These are phyloP conservation scores for Dasyprocta punctata DNA, from an alignment of 2,113 vertebrate genomes.

Conservation along the genomic window DNA sequence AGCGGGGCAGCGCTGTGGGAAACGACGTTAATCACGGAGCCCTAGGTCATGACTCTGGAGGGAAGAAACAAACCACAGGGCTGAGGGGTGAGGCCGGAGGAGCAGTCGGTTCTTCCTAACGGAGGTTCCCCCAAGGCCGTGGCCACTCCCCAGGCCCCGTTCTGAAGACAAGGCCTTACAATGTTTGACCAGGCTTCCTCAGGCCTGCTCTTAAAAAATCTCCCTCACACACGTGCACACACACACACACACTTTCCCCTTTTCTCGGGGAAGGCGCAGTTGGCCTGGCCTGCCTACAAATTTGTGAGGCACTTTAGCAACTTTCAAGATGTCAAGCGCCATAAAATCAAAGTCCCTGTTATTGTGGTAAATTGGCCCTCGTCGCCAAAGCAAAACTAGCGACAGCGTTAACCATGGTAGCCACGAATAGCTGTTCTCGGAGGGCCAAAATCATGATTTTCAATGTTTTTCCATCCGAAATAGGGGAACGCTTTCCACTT, in stretches of 20 bases:
- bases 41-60: not conserved
- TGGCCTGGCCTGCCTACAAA: not conserved
- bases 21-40: not conserved
- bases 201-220: not conserved
- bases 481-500: conserved; percentile 63
- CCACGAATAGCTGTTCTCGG: not conserved
- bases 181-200: not conserved
- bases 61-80: not conserved
- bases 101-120: not conserved
- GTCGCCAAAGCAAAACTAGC: not conserved
- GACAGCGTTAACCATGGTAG: not conserved
- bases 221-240: not conserved
- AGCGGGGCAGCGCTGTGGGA: not conserved
- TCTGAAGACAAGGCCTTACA: not conserved
- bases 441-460: conserved; percentile 51
- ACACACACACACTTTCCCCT: not conserved
- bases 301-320: not conserved
- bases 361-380: not conserved
- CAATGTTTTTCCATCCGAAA: conserved; percentile 63
- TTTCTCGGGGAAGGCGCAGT: not conserved
- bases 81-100: not conserved
- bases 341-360: conserved; percentile 25
- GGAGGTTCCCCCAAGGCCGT: not conserved
- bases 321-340: not conserved
- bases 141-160: not conserved